These are phyloP conservation scores for Colossoma macropomum DNA, from an alignment of 2,113 vertebrate species.

Conservation along the genomic window DNA sequence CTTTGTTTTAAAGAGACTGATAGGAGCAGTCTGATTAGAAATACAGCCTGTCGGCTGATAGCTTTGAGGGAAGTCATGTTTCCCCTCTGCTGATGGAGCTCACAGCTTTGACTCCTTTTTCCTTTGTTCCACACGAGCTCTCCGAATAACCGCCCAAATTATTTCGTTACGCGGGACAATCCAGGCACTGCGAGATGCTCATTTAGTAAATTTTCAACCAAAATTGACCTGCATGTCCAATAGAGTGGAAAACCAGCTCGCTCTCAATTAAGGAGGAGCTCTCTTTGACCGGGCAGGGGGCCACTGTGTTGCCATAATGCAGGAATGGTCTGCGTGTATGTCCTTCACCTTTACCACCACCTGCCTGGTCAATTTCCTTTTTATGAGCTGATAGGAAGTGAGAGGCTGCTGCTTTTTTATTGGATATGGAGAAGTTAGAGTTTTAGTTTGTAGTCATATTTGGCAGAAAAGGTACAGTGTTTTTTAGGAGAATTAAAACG, in stretches of 20 bases:
- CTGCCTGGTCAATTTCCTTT: background rate
- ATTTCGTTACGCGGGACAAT: conserved; percentile 60
- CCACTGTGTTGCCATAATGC: background rate
- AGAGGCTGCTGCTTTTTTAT: no score
- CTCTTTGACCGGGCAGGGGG: conserved; percentile 42
- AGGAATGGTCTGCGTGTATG: background rate
- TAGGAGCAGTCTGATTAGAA: no score
- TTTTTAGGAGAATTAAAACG: no score
- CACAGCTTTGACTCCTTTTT: no score
- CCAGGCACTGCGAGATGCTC: conserved; percentile 10
- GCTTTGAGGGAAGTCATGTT: no score
- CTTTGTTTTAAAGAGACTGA: no score
- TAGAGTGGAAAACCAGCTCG: conserved; percentile 68
- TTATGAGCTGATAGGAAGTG: background rate
- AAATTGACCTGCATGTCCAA: conserved; percentile 65
- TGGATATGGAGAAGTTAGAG: no score
- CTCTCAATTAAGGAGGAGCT: conserved; percentile 47
- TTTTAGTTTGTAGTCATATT: no score
- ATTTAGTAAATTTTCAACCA: conserved; percentile 39
- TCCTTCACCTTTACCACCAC: background rate
- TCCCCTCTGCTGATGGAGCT: background rate
- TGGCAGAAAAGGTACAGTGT: no score
- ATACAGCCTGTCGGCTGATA: no score
- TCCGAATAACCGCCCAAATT: conserved; percentile 62
- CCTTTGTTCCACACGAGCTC: background rate